Base-by-base conservation (phyloP, 2,888 invertebrate species). In the Trypoxylon attenuatum region DNA sequence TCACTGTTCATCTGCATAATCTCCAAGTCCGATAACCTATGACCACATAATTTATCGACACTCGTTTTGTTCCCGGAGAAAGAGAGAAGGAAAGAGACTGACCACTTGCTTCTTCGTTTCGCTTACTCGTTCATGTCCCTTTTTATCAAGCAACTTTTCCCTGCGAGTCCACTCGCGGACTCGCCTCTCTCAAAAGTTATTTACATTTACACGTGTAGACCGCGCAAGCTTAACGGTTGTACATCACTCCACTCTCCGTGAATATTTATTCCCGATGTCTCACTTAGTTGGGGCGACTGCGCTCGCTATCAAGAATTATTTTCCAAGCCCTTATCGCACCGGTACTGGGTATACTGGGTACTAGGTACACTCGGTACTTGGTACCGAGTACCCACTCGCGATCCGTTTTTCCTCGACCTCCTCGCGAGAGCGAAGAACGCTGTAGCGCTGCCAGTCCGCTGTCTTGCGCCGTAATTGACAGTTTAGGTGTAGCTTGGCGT, bases 11-110 rank as follows among this genome's bases (percentile, higher is more conserved):
- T 75, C 74, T 60, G 55, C 65, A 66, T 64, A 75, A 74, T 71
- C 75, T 61, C 50, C 18, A 45, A 45, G 51, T 16, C 45, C 67
- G 75, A 75, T 74, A 72, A 75, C 72, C 75, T 67, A 61, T 69
- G 75, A 74, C 71, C 73, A 54, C 42, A 60, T 74, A 69, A 74
- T 74, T 74, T 74, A 74, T 74, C 63, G 71, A 69, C 53, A 50
- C 58, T 56, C 55, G 45, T 53, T 47, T 42, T 33, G 21, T 27
- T n/a, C 33, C 27, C 21, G 13, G 18, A 18, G 27, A 33, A 8
- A 2, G 22, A n/a, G n/a, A n/a, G n/a, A n/a, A n/a, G n/a, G n/a
- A n/a, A n/a, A n/a, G n/a, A n/a, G n/a, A n/a, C n/a, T n/a, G n/a
- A n/a, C n/a, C n/a, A n/a, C n/a, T n/a, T n/a, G n/a, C n/a, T n/a